Base-by-base conservation (phyloP, 2,113 vertebrate genomes). In the Erythrocercus mccallii region DNA sequence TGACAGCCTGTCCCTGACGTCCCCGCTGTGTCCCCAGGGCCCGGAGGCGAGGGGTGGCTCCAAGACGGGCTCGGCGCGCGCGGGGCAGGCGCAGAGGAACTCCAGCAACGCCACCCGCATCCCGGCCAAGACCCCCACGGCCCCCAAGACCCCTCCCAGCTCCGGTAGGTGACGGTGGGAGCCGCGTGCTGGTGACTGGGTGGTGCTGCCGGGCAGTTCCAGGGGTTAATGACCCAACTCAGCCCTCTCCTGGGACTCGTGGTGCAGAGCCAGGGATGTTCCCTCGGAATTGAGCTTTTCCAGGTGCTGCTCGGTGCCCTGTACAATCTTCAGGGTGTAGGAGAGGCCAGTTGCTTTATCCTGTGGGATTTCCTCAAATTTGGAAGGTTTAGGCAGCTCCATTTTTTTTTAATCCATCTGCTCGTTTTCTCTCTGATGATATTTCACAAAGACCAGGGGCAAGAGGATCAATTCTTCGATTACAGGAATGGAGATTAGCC, bases 61-160 rank as follows among this genome's bases (percentile, higher is more conserved):
- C 2, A 98, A 99, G 98, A 91, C 92, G 2, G 87, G 82, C 77
- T 66, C 97, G 6, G 88, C 96, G 3, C 96, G 97, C 44, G 97
- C 77, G 0, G 98, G 97, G 44, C 94, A 97, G 11, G 96, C 96
- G 35, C 98, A 98, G 95, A 99, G 98, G 90, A 98, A 98, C 95
- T 97, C 98, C 2, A 96, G 91, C 81, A 98, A 98, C 1, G 98
- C 98, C 91, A 98, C 98, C 37, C 99, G 98, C 96, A 98, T 98
- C 62, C 98, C 99, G 12, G 98, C 98, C 33, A 99, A 98, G 98
- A 97, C 98, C 15, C 97, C 98, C 12, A 97, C 98, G 10, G 51
- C 96, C 81, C 98, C 98, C 54, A 98, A 98, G 97, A 98, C 98
- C 22, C 98, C 98, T 5, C 98, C 98, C 2, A 94, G 96, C 89